phyloP scores from a whole-genome alignment of 2,113 vertebrate genomes.

The Odontesthes bonariensis region DNA sequence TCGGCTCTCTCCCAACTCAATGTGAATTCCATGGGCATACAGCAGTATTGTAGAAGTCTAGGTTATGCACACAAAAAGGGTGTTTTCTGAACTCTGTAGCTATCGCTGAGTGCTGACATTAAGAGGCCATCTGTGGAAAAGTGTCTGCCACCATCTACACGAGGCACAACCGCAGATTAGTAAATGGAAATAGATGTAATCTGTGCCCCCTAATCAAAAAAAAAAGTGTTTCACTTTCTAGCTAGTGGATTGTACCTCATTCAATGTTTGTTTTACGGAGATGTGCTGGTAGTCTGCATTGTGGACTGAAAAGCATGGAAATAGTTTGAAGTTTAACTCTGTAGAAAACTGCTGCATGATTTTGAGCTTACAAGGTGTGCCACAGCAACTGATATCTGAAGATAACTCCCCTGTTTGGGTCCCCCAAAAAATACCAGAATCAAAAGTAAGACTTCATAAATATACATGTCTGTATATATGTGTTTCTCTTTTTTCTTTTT shows the following conservation, averaged over 20 bases:
- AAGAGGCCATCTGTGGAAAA: slow-evolving; percentile 48
- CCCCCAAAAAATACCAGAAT: slow-evolving; percentile 2
- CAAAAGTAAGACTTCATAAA: slow-evolving; percentile 5
- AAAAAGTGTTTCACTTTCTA: slow-evolving; percentile 60
- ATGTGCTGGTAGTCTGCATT: slow-evolving; percentile 51
- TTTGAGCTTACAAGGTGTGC: slow-evolving; percentile 63
- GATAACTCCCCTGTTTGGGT: slow-evolving; percentile 16
- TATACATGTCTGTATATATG: background rate
- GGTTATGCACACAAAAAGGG: slow-evolving; percentile 52
- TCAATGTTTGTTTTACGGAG: slow-evolving; percentile 57
- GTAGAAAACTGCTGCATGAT: slow-evolving; percentile 78
- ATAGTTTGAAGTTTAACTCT: slow-evolving; percentile 63
- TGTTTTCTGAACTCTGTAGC: slow-evolving; percentile 46
- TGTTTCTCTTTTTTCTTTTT: slow-evolving; percentile 9
- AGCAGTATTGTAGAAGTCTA: slow-evolving; percentile 84
- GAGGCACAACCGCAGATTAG: slow-evolving; percentile 35
- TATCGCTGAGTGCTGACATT: slow-evolving; percentile 51
- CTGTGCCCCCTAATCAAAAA: slow-evolving; percentile 23
- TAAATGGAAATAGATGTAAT: slow-evolving; percentile 51
- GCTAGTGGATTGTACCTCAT: slow-evolving; percentile 64
- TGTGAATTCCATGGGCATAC: slow-evolving; percentile 79
- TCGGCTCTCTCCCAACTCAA: slow-evolving; percentile 76
- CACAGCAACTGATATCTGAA: slow-evolving; percentile 43
- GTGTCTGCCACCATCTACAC: slow-evolving; percentile 48
- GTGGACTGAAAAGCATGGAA: slow-evolving; percentile 77